Evolutionary conservation across 2,113 vertebrate species (phyloP).

Genomic region (Mugil cephalus): DNA sequence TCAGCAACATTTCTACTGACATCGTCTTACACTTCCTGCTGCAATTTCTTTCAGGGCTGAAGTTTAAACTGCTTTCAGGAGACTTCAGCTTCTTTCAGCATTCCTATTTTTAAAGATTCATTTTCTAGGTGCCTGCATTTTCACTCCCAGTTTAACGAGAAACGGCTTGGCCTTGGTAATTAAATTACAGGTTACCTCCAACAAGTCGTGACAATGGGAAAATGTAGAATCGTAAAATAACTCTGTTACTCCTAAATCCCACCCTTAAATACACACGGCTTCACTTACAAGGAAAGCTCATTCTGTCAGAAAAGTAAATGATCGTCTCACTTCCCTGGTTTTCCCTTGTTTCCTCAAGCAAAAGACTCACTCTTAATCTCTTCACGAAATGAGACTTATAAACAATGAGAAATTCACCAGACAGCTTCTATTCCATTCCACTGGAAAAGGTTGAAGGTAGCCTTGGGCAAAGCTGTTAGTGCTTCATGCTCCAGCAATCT

Average conservation of each 20-base stretch:
- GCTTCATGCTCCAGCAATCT: slow-evolving; percentile 79
- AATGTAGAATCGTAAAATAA: slow-evolving; percentile 40
- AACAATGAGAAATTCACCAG: slow-evolving; percentile 75
- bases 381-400: slow-evolving; percentile 75
- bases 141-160: background rate
- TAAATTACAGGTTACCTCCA: background rate
- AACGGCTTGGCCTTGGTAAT: too few species aligned
- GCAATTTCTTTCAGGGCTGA: too few species aligned
- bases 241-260: slow-evolving; percentile 39
- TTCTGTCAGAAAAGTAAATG: slow-evolving; percentile 74
- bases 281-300: slow-evolving; percentile 57
- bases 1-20: too few species aligned
- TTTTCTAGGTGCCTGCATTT: background rate
- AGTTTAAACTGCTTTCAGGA: background rate
- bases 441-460: slow-evolving; percentile 79
- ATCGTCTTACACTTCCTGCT: too few species aligned
- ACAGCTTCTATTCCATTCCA: slow-evolving; percentile 69
- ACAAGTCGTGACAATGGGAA: slow-evolving; percentile 29
- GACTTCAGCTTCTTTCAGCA: background rate
- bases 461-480: slow-evolving; percentile 79
- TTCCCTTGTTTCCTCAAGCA: slow-evolving; percentile 68
- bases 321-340: slow-evolving; percentile 64
- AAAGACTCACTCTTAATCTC: slow-evolving; percentile 74
- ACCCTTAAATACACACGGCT: slow-evolving; percentile 54
- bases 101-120: background rate